phyloP scores from a whole-genome alignment of 2,797 vertebrate species.

The Mus caroli region DNA sequence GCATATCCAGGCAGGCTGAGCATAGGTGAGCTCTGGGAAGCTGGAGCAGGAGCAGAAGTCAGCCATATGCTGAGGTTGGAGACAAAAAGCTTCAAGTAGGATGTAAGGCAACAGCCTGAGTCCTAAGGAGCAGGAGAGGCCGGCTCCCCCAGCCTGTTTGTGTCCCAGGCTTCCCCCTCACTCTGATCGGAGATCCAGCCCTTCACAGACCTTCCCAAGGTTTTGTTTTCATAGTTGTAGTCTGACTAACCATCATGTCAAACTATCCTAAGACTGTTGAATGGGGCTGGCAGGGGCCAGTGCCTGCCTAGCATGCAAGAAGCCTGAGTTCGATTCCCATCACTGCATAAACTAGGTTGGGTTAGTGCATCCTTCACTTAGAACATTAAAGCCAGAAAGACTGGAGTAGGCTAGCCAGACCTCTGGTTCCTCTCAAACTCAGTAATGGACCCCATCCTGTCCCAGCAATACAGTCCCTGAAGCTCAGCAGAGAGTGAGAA shows the following conservation, averaged over 20 bases:
- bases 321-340: background rate
- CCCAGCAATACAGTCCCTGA: background rate
- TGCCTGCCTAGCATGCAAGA: too few species aligned
- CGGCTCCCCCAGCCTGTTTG: background rate
- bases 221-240: background rate
- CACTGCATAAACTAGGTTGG: background rate
- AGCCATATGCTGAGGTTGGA: too few species aligned
- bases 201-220: background rate
- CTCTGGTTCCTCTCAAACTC: background rate
- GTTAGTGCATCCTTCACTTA: background rate
- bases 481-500: background rate
- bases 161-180: background rate
- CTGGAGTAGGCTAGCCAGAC: background rate
- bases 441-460: background rate
- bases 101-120: too few species aligned
- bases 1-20: background rate
- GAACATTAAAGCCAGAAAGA: background rate
- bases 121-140: background rate
- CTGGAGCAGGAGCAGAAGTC: background rate
- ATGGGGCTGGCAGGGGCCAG: too few species aligned
- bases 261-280: background rate
- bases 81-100: rapidly evolving
- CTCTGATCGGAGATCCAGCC: background rate
- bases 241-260: background rate
- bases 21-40: background rate